Evolutionary conservation across 1,140 invertebrate species (phyloP).

Genomic region (Drosophila funebris): DNA sequence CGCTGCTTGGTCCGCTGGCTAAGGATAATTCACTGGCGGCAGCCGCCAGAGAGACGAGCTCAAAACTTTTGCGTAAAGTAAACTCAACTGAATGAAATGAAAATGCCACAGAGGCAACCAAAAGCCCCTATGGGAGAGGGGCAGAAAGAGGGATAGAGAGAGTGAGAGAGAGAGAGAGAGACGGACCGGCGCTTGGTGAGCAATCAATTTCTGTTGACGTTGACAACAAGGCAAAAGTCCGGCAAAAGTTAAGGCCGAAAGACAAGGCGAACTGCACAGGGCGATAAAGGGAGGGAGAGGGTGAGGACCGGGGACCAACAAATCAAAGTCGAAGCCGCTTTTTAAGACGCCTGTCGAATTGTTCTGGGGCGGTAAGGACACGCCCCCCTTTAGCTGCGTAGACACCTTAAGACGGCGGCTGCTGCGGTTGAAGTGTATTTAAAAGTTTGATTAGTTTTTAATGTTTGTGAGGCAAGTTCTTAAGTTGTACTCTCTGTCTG

Average conservation of each 20-base stretch:
- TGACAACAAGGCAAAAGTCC: constrained; percentile 81
- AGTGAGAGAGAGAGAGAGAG: not conserved
- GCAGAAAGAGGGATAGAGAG: not conserved
- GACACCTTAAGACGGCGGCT: constrained; percentile 55
- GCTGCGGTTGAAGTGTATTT: constrained; percentile 79
- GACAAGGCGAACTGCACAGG: constrained; percentile 17
- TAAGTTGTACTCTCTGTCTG: constrained; percentile 9
- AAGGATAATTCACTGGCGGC: constrained; percentile 73
- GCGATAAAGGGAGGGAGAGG: not conserved
- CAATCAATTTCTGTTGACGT: constrained; percentile 82
- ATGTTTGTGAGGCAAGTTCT: constrained; percentile 65
- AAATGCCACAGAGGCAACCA: constrained; percentile 79
- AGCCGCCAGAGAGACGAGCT: constrained; percentile 45
- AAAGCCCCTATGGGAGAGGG: constrained; percentile 43
- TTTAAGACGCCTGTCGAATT: constrained; percentile 80
- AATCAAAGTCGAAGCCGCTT: constrained; percentile 71
- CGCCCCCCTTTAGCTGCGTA: constrained; percentile 52
- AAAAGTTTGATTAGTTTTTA: constrained; percentile 82
- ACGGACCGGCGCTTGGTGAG: constrained; percentile 48
- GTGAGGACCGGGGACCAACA: constrained; percentile 51
- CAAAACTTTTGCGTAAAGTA: constrained; percentile 76
- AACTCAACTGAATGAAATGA: constrained; percentile 80
- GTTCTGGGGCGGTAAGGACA: constrained; percentile 33
- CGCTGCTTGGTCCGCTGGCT: constrained; percentile 74
- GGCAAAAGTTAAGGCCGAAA: constrained; percentile 71